Evolutionary conservation across 2,113 vertebrate species (phyloP), one percentile per base, ranked within the genome.

Genomic region (Melanerpes aurifrons): DNA sequence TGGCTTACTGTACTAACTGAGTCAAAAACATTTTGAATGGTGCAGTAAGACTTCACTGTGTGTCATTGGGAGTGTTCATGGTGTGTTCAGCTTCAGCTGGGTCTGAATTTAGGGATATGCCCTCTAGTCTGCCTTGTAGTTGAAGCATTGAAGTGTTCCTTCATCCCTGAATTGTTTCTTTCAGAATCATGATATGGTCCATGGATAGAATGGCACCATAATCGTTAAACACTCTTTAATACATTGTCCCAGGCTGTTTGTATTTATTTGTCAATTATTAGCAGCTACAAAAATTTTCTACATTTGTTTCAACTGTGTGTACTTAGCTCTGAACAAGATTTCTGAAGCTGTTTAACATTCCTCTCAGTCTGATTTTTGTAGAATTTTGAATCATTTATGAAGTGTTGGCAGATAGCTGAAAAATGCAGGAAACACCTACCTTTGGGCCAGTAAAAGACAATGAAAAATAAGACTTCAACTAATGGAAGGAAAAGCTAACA

Each of bases 371-470:
- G 45, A 7, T 66, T 86, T 92, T 43, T 54, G 28, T 66, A 86
- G 87, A 58, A 83, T 81, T 90, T 80, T 81, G 48, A 86, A 63
- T 91, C 6, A 87, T 89, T 81, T 93, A 93, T 93, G 74, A 84
- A 70, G 47, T 78, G 66, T 78, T 94, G 79, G 53, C 70, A 58
- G 74, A 50, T 57, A 73, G 66, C n/a, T 89, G 77, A 81, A 93
- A 91, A 93, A 83, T 62, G 47, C 16, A 81, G 82, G 66, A 89
- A 87, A 73, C 16, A 62, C 21, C 14, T 22, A 71, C 66, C 75
- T 82, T 92, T 67, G 0, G 7, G 43, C 43, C 48, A 71, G 71
- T 78, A 74, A 75, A 87, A 87, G 63, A 75, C 67, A 92, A 72
- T 59, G 79, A 92, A 92, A 93, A 92, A 69, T 79, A 82, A 56